Evolutionary conservation across 2,113 vertebrate species (phyloP), one percentile per base, ranked within the genome.

Genomic region (Leucopsar rothschildi): DNA sequence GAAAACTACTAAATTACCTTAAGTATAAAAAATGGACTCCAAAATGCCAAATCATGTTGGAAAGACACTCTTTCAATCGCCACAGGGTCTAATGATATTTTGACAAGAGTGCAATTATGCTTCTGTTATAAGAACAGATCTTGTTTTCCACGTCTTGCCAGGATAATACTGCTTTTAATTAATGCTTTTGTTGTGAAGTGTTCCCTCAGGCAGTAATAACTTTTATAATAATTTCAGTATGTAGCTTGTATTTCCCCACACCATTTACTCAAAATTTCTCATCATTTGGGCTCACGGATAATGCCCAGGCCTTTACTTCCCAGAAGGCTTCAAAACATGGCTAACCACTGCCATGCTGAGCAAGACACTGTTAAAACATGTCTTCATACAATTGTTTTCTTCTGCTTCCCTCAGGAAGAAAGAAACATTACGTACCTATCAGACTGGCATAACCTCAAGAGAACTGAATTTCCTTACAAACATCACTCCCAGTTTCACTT

Each of bases 211-310:
- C 94, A 75, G 39, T 66, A 95, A 81, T 94, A 90, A 92, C 29
- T 88, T 95, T 86, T 96, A 96, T 85, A 96, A 91, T 47, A 90
- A 94, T 94, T 96, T 95, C 93, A 90, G 87, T 82, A 87, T 82
- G 92, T 29, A 82, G 12, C 47, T 59, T 63, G 59, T 33, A 93
- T 85, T 96, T 90, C 92, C 79, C 53, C 82, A 93, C 82, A 81
- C 47, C 31, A 83, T 80, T 77, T 94, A 92, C 56, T 88, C 72
- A 78, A 80, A 94, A 84, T 78, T 92, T 92, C 88, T 94, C 95
- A 93, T 56, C 42, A 31, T 83, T 86, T 6, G 2, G 60, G 39
- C 63, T 80, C 85, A 85, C 0, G 5, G 87, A 93, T 90, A 95
- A 55, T 70, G 64, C 52, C 52, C 49, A 85, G 82, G 39, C 29